Evolutionary conservation across 2,888 invertebrate species (phyloP), one percentile per base, ranked within the genome.

Genomic region (Hypercompe scribonia): DNA sequence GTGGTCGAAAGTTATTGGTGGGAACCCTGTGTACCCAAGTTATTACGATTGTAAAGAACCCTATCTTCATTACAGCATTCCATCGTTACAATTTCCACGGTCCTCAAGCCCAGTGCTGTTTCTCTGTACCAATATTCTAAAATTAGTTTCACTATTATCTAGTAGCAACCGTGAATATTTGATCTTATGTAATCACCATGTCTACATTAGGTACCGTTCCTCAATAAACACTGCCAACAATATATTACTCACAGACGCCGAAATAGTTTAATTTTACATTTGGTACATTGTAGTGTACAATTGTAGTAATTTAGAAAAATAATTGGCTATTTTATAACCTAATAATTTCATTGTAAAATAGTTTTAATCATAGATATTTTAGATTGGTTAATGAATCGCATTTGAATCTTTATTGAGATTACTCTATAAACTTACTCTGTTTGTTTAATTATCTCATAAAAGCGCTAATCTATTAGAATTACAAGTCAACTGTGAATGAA

Each of bases 121-220:
- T 78, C 68, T 63, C 66, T 73, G 74, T 63, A 61, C 75, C 75
- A 79, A 81, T 76, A 71, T 75, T 78, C 67, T 78, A 81, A 83
- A 75, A 75, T n/a, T 68, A 46, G 72, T 34, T 68, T n/a, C 46
- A 69, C 72, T 33, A 85, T 85, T 79, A 78, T 64, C 65, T 67
- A 67, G 69, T 74, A 74, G 73, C 54, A 73, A 18, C 80, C 80
- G 75, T 80, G 77, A 84, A 78, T 78, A 81, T 79, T 77, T 63
- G 70, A 15, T 71, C 65, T 83, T 81, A 80, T 70, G 73, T 66
- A 77, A 83, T 63, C 68, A 34, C 67, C 3, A 39, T 28, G 24
- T 7, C 21, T 61, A 39, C 61, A 80, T 84, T 84, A 21, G 65
- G 31, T 68, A 50, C 65, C 68, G 31, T 71, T 64, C 54, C 21